Conservation (phyloP, 2,113 vertebrate species). For the Aix galericulata region DNA sequence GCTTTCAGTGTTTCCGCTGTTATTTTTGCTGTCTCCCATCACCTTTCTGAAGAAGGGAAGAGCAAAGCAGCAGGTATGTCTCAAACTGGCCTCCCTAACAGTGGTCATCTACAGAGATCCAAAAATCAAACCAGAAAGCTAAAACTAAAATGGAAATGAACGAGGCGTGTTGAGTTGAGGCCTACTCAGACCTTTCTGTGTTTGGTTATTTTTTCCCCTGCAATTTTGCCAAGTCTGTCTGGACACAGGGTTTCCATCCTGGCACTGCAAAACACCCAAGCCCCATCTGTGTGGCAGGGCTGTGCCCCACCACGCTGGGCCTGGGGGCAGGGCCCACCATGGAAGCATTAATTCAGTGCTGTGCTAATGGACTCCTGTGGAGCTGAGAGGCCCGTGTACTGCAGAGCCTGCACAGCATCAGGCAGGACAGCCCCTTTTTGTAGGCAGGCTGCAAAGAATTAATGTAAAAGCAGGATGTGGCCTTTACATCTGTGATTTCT, state of each 20-base stretch:
- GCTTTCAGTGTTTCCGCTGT: neutral
- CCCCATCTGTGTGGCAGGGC: neutral
- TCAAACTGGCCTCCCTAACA: neutral
- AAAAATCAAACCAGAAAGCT: neutral
- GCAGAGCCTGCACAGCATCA: neutral
- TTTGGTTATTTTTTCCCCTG: neutral
- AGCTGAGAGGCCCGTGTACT: neutral
- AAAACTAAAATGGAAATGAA: neutral
- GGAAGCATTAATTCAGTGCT: constrained; percentile 8
- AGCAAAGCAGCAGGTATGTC: neutral
- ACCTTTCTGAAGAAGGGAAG: neutral
- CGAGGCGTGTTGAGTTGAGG: neutral
- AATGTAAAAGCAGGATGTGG: constrained; percentile 26
- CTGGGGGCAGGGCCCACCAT: neutral
- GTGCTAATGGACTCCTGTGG: neutral
- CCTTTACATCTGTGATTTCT: neutral
- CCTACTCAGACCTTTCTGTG: too few relatives aligned
- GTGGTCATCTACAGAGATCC: neutral
- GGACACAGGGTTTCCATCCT: neutral
- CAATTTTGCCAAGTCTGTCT: neutral
- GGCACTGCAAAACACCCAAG: neutral
- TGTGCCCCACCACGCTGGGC: neutral
- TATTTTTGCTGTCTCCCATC: neutral
- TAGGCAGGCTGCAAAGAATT: constrained; percentile 5
- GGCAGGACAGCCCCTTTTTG: neutral